Evolutionary conservation across 2,113 vertebrate genomes (phyloP).

Genomic region (Microtus ochrogaster): DNA sequence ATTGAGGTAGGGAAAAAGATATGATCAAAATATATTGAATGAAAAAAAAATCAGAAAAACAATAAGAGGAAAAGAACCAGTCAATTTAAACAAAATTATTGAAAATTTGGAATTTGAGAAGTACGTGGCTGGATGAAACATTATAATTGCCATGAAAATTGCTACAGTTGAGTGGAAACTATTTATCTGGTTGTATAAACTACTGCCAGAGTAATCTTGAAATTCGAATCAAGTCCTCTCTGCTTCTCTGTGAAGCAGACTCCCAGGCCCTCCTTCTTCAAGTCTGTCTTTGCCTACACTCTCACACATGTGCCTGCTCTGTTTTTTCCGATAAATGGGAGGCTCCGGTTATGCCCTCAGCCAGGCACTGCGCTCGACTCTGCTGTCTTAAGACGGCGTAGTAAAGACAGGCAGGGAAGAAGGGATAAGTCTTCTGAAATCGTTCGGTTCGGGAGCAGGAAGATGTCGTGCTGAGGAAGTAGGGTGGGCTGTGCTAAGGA

Average conservation of each 20-base stretch:
- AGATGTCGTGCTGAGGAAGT: neutral
- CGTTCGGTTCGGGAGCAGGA: neutral
- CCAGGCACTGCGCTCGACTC: neutral
- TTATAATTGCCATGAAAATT: neutral
- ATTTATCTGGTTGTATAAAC: slow-evolving; percentile 3
- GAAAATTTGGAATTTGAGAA: slow-evolving; percentile 1
- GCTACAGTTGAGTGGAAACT: neutral
- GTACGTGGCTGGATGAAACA: neutral
- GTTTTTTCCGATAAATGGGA: neutral
- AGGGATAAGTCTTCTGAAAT: neutral
- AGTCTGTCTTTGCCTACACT: neutral
- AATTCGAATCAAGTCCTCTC: neutral
- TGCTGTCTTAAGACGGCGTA: neutral
- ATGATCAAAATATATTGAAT: neutral
- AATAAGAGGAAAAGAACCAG: neutral
- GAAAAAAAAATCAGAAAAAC: neutral
- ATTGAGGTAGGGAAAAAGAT: neutral
- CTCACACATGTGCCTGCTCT: neutral
- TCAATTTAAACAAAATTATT: slow-evolving; percentile 19
- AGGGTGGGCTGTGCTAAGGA: neutral
- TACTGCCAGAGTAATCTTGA: neutral
- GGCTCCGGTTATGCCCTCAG: too few relatives aligned
- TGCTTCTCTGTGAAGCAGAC: neutral
- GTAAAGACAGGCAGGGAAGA: neutral
- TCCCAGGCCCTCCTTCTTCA: neutral